phyloP scores from a whole-genome alignment of 1,140 invertebrate species.

The Colletes latitarsis region DNA sequence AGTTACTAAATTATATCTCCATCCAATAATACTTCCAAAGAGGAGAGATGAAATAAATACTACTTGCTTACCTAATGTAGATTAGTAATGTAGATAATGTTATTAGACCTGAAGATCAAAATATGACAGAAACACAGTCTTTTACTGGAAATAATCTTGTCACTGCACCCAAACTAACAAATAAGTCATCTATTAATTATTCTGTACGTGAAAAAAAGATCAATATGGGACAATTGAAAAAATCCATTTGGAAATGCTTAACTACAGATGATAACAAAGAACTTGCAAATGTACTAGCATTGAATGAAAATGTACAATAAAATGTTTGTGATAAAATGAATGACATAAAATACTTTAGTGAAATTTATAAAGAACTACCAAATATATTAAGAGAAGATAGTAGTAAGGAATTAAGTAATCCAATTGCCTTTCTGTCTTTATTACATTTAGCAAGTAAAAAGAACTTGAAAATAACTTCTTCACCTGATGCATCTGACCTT shows the following conservation, averaged over 20 bases:
- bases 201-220: constrained; percentile 90
- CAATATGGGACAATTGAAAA: constrained; percentile 89
- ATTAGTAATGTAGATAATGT: constrained; percentile 77
- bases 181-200: constrained; percentile 87
- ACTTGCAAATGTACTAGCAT: constrained; percentile 63
- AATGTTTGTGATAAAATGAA: constrained; percentile 31
- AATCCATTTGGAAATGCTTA: constrained; percentile 85
- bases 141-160: constrained; percentile 83
- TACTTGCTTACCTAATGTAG: constrained; percentile 59
- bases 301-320: constrained; percentile 32
- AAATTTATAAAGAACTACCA: constrained; percentile 84
- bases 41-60: constrained; percentile 34
- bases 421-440: constrained; percentile 88
- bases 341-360: constrained; percentile 66
- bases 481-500: constrained; percentile 61
- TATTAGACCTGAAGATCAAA: constrained; percentile 75
- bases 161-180: constrained; percentile 62
- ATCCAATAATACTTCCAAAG: constrained; percentile 10
- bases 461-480: constrained; percentile 59
- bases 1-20: constrained; percentile 60
- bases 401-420: constrained; percentile 87
- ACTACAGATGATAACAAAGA: constrained; percentile 52
- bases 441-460: constrained; percentile 92
- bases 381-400: constrained; percentile 83
- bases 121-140: constrained; percentile 75